Evolutionary conservation across 2,888 invertebrate species (phyloP), one percentile per base, ranked within the genome.

Genomic region (Caenorhabditis imperialis): DNA sequence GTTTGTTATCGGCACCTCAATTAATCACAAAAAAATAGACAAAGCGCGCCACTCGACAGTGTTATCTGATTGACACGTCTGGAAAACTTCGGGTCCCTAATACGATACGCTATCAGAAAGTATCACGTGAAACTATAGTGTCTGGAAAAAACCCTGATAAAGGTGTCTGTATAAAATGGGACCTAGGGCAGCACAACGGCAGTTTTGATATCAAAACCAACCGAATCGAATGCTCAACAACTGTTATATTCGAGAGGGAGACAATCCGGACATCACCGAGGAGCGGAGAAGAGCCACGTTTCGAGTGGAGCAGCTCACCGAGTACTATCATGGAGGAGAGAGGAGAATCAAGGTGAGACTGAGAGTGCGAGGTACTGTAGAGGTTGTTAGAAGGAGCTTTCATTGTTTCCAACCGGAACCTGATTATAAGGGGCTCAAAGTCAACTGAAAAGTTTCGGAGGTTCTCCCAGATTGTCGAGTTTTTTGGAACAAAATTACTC

Each of bases 401-500:
- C n/a, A n/a, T 23, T 40, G 8, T 57, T 35, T 57, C 30, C 30
- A 7, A 7, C 10, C 10, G 6, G 6, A 6, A 30, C 5, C 16
- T 27, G 22, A n/a, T 42, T 2, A 18, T 12, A n/a, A n/a, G n/a
- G n/a, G n/a, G n/a, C 22, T 22, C 5, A 33, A 5, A 6, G 12
- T 4, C 4, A n/a, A n/a, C 30, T n/a, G n/a, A n/a, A n/a, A 7
- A 7, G 30, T 22, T 50, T 25, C 10, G 81, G 74, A 65, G 85
- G 14, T 70, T 85, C n/a, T 63, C 77, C 14, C 85, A 86, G 50
- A 86, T 86, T 47, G 55, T 81, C 23, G 75, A 76, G 1, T 83
- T 88, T 44, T 88, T 88, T 12, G n/a, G 6, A 81, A 88, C n/a
- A 78, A 85, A 7, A 85, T 87, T 42, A 82, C 84, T 7, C 87